A percentile compares a stretch with the other conserved stretches of the same genome.
phyloP scores from a whole-genome alignment of 2,113 vertebrate genomes.

The Semnopithecus entellus region DNA sequence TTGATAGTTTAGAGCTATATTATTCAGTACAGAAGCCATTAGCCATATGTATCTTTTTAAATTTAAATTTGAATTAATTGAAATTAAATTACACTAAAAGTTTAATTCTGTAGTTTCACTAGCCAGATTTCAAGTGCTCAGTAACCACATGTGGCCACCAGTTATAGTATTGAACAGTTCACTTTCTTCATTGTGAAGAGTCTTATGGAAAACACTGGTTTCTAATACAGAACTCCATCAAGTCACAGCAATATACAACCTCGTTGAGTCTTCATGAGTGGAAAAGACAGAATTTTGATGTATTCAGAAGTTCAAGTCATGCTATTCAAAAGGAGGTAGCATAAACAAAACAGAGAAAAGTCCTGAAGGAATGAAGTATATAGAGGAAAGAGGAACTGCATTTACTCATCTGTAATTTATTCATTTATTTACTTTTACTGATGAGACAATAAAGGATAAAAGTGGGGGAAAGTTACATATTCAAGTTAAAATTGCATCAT shows the following conservation, averaged over 20 bases:
- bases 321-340: background rate
- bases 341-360: background rate
- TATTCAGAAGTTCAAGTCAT: background rate
- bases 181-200: background rate
- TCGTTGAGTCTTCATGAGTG: background rate
- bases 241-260: background rate
- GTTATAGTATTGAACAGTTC: background rate
- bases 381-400: background rate
- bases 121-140: background rate
- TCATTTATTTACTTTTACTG: background rate
- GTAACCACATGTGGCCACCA: background rate
- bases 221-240: background rate
- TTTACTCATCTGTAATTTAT: background rate
- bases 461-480: background rate
- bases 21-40: background rate
- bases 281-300: background rate
- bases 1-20: background rate
- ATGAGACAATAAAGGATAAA: background rate
- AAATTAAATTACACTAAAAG: background rate
- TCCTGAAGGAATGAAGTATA: background rate
- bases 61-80: conserved; percentile 17
- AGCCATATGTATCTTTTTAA: background rate
- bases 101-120: background rate
- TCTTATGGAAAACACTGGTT: background rate
- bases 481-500: background rate